Evolutionary conservation across 2,113 vertebrate species (phyloP), one percentile per base, ranked within the genome.

Genomic region (Greenwoodochromis staneri): DNA sequence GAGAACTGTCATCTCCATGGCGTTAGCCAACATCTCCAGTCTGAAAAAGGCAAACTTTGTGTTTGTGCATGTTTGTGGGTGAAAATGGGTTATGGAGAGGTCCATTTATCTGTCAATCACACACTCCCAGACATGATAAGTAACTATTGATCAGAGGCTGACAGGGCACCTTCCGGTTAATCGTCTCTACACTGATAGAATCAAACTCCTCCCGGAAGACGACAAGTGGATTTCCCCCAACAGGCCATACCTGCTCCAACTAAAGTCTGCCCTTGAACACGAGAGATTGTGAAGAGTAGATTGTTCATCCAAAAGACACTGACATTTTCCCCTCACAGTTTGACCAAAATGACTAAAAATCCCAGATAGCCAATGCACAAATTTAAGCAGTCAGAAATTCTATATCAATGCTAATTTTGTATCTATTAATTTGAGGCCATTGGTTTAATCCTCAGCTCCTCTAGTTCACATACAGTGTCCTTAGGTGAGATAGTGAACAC

Each of bases 101-200:
- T 57, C 71, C 80, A 87, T 93, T 89, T 82, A 53, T 87, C 86
- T 86, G 90, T 90, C 91, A 89, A 86, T 93, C 87, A 94, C 82
- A 59, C 55, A 81, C 91, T 94, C 90, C 92, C 91, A 91, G 87
- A 93, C 89, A 94, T 87, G 94, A 96, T 96, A 94, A 95, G 93
- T 61, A 94, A 93, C 90, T 93, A 95, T 93, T 94, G 94, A 96
- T 96, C 86, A 90, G 89, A 88, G 90, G 45, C 63, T 85, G 92
- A 93, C 69, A 91, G 82, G 91, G 69, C 19, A 54, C 80, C 83
- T 95, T 93, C 94, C 89, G 83, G 94, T 87, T 86, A 92, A 85
- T 88, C 92, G 86, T 91, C 87, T 88, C 59, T 36, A 82, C 57
- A 84, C 57, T 88, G 95, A 96, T 95, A 92, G 78, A 90, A 94